Evolutionary conservation across 1,140 invertebrate species (phyloP).

Genomic region (Atta texana): DNA sequence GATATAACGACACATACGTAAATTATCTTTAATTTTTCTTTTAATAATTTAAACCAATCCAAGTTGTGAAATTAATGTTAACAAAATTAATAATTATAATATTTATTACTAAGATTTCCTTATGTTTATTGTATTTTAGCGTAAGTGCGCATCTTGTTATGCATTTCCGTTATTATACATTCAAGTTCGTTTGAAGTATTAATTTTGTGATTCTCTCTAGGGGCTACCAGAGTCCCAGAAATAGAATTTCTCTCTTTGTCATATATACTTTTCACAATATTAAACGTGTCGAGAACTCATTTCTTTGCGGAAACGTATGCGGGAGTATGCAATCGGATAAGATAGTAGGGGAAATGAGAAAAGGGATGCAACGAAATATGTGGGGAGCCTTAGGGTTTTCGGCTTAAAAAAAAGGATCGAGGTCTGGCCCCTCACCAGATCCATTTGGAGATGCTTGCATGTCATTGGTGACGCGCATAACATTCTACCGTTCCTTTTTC

Average conservation of each 20-base stretch:
- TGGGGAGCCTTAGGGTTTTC: conserved; percentile 42
- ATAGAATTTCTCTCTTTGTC: conserved; percentile 21
- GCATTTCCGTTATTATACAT: background rate
- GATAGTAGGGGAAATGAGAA: conserved; percentile 63
- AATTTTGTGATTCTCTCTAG: background rate
- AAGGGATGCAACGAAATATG: conserved; percentile 54
- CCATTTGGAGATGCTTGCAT: conserved; percentile 61
- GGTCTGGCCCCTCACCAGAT: conserved; percentile 38
- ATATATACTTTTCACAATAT: conserved; percentile 4
- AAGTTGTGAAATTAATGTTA: background rate
- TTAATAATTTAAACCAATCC: conserved; percentile 11
- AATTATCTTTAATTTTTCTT: background rate
- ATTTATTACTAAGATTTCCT: background rate
- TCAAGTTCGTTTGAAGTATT: background rate
- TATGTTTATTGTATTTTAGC: background rate
- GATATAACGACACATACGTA: background rate
- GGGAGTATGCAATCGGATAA: conserved; percentile 27
- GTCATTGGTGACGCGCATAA: conserved; percentile 64
- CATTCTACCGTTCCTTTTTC: conserved; percentile 65
- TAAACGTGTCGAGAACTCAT: background rate
- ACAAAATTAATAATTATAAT: background rate
- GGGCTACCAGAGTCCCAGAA: background rate
- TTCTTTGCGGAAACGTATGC: conserved; percentile 50
- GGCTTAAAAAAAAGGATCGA: conserved; percentile 56
- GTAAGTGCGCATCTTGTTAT: background rate